phyloP scores from a whole-genome alignment of 2,888 invertebrate species.

The Pantelozetes paolii region DNA sequence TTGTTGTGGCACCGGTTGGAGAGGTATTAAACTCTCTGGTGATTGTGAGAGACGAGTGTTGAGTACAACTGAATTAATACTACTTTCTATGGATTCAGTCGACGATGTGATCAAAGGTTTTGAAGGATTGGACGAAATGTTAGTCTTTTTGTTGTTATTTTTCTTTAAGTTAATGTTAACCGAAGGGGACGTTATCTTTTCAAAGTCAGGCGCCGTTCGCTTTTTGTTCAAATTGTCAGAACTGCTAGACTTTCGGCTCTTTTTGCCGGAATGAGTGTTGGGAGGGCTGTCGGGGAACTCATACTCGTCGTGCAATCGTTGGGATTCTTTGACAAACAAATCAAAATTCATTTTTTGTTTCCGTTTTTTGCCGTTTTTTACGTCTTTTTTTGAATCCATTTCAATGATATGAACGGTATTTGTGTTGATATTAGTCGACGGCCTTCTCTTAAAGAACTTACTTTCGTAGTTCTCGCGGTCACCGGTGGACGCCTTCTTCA shows the following conservation, averaged over 20 bases:
- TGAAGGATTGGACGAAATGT: not conserved
- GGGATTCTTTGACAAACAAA: not conserved
- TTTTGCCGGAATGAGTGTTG: constrained; percentile 19
- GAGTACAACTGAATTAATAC: constrained; percentile 11
- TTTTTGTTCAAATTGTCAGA: not conserved
- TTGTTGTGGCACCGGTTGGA: not conserved
- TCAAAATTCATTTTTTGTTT: constrained; percentile 24
- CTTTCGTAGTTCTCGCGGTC: constrained; percentile 29
- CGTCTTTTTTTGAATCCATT: not conserved
- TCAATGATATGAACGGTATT: constrained; percentile 30
- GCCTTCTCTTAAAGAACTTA: constrained; percentile 32
- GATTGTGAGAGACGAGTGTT: not conserved
- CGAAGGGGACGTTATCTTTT: constrained; percentile 18
- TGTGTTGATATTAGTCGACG: constrained; percentile 18
- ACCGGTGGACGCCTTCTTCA: not conserved
- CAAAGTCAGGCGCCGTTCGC: constrained; percentile 10
- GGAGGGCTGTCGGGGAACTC: constrained; percentile 42
- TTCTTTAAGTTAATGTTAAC: constrained; percentile 3
- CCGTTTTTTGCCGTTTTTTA: constrained; percentile 37
- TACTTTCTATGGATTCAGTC: not conserved
- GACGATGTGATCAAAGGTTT: not conserved
- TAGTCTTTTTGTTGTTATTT: not conserved
- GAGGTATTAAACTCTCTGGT: not conserved
- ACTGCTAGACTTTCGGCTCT: constrained; percentile 15
- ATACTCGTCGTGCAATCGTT: constrained; percentile 37